phyloP scores from a whole-genome alignment of 2,797 vertebrate species.

The Atherinosoma microstoma region DNA sequence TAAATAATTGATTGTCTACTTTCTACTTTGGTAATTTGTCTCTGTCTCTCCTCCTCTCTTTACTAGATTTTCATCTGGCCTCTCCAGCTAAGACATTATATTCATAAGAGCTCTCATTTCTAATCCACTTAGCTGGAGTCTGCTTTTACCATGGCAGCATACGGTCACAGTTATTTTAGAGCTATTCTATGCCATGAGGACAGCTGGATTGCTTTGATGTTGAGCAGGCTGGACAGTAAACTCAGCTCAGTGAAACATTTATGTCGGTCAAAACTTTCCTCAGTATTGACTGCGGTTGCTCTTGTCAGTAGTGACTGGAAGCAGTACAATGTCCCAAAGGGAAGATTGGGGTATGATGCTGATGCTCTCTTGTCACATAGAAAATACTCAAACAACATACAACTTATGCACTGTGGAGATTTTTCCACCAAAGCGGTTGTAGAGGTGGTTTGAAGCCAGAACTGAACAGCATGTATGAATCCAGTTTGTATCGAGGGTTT shows the following conservation, averaged over 20 bases:
- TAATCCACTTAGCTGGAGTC: slow-evolving; percentile 71
- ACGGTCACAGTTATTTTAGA: slow-evolving; percentile 58
- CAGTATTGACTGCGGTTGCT: background rate
- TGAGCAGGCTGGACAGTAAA: slow-evolving; percentile 44
- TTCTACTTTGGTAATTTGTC: slow-evolving; percentile 54
- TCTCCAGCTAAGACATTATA: slow-evolving; percentile 59
- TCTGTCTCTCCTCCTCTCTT: background rate
- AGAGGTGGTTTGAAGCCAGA: background rate
- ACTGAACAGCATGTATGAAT: too few relatives aligned
- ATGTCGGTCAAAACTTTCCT: slow-evolving; percentile 48
- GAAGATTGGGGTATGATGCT: background rate
- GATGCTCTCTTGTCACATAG: background rate
- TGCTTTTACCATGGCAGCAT: slow-evolving; percentile 41
- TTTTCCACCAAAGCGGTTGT: background rate
- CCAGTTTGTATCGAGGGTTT: background rate
- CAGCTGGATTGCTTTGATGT: slow-evolving; percentile 54
- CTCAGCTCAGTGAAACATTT: slow-evolving; percentile 37
- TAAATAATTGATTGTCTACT: slow-evolving; percentile 69
- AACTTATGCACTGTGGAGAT: background rate
- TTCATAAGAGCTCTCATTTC: slow-evolving; percentile 64
- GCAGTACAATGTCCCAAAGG: slow-evolving; percentile 7
- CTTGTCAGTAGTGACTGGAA: slow-evolving; percentile 14
- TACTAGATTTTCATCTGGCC: slow-evolving; percentile 22
- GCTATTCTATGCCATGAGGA: slow-evolving; percentile 50
- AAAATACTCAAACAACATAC: background rate